Evolutionary conservation across 2,888 invertebrate genomes (phyloP).

Genomic region (Sthenelais limicola): DNA sequence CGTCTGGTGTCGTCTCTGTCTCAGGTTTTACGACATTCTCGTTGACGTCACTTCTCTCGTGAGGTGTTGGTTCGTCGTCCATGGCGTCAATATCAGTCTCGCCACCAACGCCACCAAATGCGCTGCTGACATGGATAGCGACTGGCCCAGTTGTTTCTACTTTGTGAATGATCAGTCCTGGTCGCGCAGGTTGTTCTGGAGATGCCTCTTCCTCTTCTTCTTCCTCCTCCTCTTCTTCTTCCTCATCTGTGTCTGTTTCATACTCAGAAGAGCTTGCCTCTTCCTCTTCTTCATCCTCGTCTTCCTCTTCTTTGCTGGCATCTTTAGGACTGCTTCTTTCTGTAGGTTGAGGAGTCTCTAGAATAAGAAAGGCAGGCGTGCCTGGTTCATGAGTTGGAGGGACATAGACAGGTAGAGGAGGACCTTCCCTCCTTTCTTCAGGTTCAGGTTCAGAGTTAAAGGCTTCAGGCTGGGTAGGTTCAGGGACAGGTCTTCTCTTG

Average conservation of each 20-base stretch:
- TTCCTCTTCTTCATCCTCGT: conserved; percentile 41
- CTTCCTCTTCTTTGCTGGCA: conserved; percentile 24
- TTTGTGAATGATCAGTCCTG: too few relatives aligned
- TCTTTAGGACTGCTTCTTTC: conserved; percentile 16
- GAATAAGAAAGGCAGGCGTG: background rate
- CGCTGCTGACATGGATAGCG: too few relatives aligned
- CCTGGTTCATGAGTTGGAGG: background rate
- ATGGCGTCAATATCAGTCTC: conserved; percentile 1
- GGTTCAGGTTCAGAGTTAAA: too few relatives aligned
- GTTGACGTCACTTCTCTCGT: conserved; percentile 21
- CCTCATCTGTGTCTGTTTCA: conserved; percentile 52
- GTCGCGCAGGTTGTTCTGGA: too few relatives aligned
- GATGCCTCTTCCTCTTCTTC: conserved; percentile 52
- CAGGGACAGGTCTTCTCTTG: too few relatives aligned
- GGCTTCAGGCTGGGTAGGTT: too few relatives aligned
- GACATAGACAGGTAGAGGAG: background rate
- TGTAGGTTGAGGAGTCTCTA: too few relatives aligned
- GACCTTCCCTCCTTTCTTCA: too few relatives aligned
- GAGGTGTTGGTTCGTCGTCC: background rate
- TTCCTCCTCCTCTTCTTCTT: conserved; percentile 56
- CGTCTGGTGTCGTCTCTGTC: conserved; percentile 3
- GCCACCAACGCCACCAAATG: too few relatives aligned
- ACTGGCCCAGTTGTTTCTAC: too few relatives aligned
- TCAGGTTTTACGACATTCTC: conserved; percentile 24
- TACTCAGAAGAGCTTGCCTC: conserved; percentile 48